phyloP scores from a whole-genome alignment of 2,113 vertebrate species.

The Psammodynastes pulverulentus region DNA sequence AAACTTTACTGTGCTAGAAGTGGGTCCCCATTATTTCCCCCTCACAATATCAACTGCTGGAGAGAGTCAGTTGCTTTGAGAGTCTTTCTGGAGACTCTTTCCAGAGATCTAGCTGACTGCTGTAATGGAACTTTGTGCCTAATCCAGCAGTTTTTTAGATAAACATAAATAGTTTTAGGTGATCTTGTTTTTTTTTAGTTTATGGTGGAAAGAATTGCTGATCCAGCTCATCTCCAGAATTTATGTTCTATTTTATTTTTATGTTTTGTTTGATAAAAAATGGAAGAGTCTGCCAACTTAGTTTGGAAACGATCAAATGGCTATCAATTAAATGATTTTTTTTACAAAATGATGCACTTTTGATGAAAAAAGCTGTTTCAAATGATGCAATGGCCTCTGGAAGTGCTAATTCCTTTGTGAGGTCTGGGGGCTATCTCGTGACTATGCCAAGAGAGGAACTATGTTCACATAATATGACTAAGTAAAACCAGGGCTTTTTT shows the following conservation, averaged over 20 bases:
- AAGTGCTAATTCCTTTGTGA: background rate
- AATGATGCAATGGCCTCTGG: background rate
- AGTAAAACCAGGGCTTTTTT: too few species aligned
- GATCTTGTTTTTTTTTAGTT: background rate
- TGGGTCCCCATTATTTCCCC: too few species aligned
- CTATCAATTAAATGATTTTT: background rate
- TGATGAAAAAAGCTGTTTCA: background rate
- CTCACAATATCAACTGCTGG: background rate
- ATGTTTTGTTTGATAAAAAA: background rate
- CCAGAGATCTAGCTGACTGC: background rate
- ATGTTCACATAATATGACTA: background rate
- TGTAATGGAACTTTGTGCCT: background rate
- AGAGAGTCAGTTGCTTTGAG: background rate
- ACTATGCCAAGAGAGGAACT: background rate
- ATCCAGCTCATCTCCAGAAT: background rate
- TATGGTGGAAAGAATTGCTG: background rate
- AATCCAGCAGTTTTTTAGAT: background rate
- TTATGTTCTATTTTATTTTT: background rate
- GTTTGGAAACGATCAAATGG: background rate
- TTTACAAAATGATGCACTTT: background rate
- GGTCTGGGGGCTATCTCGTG: background rate
- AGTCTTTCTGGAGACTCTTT: background rate
- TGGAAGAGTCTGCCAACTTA: background rate
- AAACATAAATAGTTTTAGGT: background rate
- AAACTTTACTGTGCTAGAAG: too few species aligned